Evolutionary conservation across 35 echinoderm and acorn worm species (phyloP).

Genomic region (Apostichopus parvimensis): DNA sequence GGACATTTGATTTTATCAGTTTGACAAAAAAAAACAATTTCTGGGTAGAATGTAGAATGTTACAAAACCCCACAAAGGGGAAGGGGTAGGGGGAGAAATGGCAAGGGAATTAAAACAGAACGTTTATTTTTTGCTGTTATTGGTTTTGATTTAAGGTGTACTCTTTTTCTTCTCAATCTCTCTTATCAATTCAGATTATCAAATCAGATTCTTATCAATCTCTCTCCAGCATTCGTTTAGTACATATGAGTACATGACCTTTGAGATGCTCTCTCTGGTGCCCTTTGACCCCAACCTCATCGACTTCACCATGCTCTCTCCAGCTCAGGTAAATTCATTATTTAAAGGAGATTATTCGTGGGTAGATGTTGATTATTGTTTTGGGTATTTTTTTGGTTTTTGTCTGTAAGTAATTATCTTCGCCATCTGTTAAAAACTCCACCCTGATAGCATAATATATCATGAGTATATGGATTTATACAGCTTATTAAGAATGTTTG

Average conservation of each 20-base stretch:
- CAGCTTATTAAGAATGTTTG: no score
- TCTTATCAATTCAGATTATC: no score
- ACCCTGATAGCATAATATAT: no score
- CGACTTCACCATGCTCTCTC: conserved; percentile 64
- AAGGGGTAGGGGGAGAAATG: not conserved
- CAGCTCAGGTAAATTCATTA: conserved; percentile 65
- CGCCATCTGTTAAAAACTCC: no score
- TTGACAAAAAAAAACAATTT: no score
- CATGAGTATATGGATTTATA: no score
- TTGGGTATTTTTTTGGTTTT: not conserved
- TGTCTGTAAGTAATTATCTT: not conserved
- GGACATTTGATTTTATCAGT: no score
- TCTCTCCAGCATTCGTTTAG: conserved; percentile 72
- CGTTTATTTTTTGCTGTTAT: not conserved
- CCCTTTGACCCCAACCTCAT: conserved; percentile 87
- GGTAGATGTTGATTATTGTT: not conserved
- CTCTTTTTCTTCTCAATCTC: not conserved
- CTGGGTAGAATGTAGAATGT: no score
- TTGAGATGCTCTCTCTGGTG: conserved; percentile 84
- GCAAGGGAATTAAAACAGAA: not conserved
- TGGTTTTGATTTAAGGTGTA: no score
- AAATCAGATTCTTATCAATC: not conserved
- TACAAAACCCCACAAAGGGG: not conserved
- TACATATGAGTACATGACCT: conserved; percentile 82
- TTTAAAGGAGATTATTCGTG: not conserved